Base-by-base conservation (phyloP, 1,140 invertebrate species). In the Maconellicoccus hirsutus region DNA sequence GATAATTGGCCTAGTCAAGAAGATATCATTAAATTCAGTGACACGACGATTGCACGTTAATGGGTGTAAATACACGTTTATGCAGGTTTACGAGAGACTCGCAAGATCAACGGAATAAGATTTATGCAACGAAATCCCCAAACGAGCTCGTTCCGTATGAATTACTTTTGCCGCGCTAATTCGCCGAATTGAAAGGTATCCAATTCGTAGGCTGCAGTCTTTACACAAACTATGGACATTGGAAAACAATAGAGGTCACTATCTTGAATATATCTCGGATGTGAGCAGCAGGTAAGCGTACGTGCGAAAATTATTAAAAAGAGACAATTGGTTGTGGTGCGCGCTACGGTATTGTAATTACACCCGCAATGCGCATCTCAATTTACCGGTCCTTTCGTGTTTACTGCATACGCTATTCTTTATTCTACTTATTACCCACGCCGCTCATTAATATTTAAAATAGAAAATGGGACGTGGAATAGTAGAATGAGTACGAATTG, bases 171-270 rank as follows among this genome's bases (percentile, higher is more conserved):
- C 6, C 16, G n/a, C 10, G 12, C 42, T 52, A 52, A 52, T 52
- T 52, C 16, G 16, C 3, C 12, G 29, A 52, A 52, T 52, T 19
- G 42, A 52, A 52, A 8, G 12, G 29, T 19, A 8, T 52, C 42
- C 42, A 52, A 16, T 14, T 52, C 42, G 42, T 3, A 8, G 12
- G 29, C n/a, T 19, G n/a, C 42, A 19, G 2, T 16, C 42, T 52
- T 6, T 52, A 52, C 2, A 52, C 12, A 3, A 52, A 4, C 6
- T 19, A 52, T 19, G 16, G 12, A 52, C 6, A 52, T 52, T 19
- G 42, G n/a, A 52, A 52, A 52, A 52, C 42, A 66, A 66, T 66
- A 25, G 22, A 66, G 61, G 61, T 66, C 61, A 66, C 61, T 25
- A 66, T 66, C 61, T 25, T 3, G 10, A 19, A 3, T 26, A 14